A percentile compares a stretch with the other conserved stretches of the same genome.
Evolutionary conservation across 2,888 invertebrate genomes (phyloP).

Genomic region (Peribatodes rhomboidaria): DNA sequence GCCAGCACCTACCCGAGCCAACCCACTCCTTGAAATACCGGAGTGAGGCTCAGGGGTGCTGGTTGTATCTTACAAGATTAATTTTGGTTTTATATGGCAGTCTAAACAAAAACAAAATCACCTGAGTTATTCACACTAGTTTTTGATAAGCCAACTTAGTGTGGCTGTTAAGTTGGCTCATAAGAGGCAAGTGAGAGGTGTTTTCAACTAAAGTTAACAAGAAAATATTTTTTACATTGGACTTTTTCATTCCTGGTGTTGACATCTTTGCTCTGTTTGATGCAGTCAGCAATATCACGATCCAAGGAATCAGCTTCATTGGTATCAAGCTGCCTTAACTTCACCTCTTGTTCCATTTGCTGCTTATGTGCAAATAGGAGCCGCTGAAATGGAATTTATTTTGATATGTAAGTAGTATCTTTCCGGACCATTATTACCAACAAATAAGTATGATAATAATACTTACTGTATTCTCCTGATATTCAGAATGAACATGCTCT

Average conservation of each 20-base stretch:
- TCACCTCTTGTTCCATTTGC: slow-evolving; percentile 90
- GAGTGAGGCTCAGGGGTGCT: no score
- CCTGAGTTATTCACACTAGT: no score
- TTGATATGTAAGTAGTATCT: not conserved
- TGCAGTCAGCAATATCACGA: slow-evolving; percentile 76
- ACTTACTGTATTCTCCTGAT: slow-evolving; percentile 82
- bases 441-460: not conserved
- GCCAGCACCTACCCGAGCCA: no score
- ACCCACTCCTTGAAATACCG: no score
- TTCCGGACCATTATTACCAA: not conserved
- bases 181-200: no score
- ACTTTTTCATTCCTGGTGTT: slow-evolving; percentile 73
- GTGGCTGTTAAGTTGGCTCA: no score
- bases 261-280: slow-evolving; percentile 80
- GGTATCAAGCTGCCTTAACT: slow-evolving; percentile 82
- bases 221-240: slow-evolving; percentile 58
- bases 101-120: no score
- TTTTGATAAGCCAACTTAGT: no score
- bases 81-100: no score
- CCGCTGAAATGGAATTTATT: slow-evolving; percentile 71
- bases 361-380: slow-evolving; percentile 89
- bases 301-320: slow-evolving; percentile 78
- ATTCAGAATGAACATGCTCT: slow-evolving; percentile 75
- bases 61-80: no score
- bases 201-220: not conserved